A percentile compares a stretch with the other conserved stretches of the same genome.
Conservation (phyloP, 2,888 invertebrate species). For the Tiphia femorata region DNA sequence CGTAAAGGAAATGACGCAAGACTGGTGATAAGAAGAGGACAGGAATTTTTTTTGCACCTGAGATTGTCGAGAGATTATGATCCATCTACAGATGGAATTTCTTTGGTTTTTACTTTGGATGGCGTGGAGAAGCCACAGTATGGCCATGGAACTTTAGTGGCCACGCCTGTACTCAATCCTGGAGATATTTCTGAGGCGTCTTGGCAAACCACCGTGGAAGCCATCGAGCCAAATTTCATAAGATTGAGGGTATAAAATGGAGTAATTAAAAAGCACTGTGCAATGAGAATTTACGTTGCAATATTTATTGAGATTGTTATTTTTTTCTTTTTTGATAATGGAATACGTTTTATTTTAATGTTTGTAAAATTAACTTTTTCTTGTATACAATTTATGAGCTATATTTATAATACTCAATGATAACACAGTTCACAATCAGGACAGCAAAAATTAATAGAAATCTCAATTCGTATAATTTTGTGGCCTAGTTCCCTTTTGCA, state of each 20-base stretch:
- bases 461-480: too few species aligned
- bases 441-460: too few species aligned
- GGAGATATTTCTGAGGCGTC: slow-evolving; percentile 74
- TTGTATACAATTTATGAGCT: too few species aligned
- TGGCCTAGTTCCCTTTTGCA: too few species aligned
- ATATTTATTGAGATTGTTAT: too few species aligned
- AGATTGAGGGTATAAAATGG: slow-evolving; percentile 71
- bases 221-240: slow-evolving; percentile 75
- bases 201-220: slow-evolving; percentile 83
- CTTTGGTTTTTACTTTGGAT: slow-evolving; percentile 85
- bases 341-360: too few species aligned
- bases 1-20: slow-evolving; percentile 70
- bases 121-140: slow-evolving; percentile 84
- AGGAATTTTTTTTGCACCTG: slow-evolving; percentile 82
- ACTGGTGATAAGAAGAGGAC: slow-evolving; percentile 86
- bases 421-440: too few species aligned
- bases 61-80: slow-evolving; percentile 82
- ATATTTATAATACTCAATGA: too few species aligned
- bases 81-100: slow-evolving; percentile 81
- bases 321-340: too few species aligned
- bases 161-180: slow-evolving; percentile 78
- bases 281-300: too few species aligned
- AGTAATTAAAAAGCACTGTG: too few species aligned
- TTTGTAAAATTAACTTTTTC: too few species aligned
- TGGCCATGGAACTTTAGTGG: slow-evolving; percentile 84